Conservation (phyloP, 2,888 invertebrate species). For the Sylvicola fuscatus region DNA sequence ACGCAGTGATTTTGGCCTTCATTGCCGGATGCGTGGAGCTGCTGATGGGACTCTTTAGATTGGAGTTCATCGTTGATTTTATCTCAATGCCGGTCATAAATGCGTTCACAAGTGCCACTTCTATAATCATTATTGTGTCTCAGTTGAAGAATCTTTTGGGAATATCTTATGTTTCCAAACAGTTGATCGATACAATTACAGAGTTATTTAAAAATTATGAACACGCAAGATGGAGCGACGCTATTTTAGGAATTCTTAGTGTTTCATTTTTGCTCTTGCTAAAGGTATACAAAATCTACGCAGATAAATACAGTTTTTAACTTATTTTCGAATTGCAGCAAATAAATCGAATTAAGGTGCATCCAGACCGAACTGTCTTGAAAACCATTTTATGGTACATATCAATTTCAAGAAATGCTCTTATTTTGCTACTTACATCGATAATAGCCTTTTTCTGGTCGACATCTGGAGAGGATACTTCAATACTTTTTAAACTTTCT, state of each 20-base stretch:
- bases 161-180: constrained; percentile 41
- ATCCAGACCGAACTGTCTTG: constrained; percentile 17
- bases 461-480: constrained; percentile 9
- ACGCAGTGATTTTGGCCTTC: constrained; percentile 55
- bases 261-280: neutral
- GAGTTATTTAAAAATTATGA: constrained; percentile 28
- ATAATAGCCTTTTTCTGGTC: constrained; percentile 32
- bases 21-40: constrained; percentile 58
- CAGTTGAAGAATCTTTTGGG: constrained; percentile 60
- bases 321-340: constrained; percentile 31
- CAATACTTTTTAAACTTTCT: neutral
- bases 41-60: constrained; percentile 52
- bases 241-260: constrained; percentile 31
- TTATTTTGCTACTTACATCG: constrained; percentile 46
- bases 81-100: constrained; percentile 66
- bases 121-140: constrained; percentile 51
- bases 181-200: constrained; percentile 37
- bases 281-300: neutral
- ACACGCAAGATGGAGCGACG: constrained; percentile 36
- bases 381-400: constrained; percentile 47
- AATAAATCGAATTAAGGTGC: constrained; percentile 34
- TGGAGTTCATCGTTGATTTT: constrained; percentile 68
- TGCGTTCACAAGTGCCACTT: constrained; percentile 69
- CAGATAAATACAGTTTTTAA: constrained; percentile 1
- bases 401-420: constrained; percentile 58